Evolutionary conservation across 2,888 invertebrate genomes (phyloP), one percentile per base, ranked within the genome.

Genomic region (Ichneumon xanthorius): DNA sequence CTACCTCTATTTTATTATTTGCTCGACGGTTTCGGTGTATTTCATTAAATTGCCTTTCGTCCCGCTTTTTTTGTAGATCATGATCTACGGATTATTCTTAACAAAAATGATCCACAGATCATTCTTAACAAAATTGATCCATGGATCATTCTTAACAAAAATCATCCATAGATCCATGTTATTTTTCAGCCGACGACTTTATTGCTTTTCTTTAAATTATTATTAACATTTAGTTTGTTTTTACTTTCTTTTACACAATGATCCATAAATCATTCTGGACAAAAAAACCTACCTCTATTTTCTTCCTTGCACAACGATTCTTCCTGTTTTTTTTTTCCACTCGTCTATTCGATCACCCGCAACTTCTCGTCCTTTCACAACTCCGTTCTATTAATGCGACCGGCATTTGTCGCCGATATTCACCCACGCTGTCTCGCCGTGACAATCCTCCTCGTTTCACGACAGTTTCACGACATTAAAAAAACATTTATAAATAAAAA

Each of bases 351-450:
- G 65, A 61, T 75, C 65, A 48, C 67, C 70, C 40, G 65, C 19
- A 48, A 11, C 37, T 48, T 30, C 19, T 22, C 55, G 71, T 45
- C 30, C 37, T 70, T 61, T 82, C 70, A 71, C 72, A 65, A 72
- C 4, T 50, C 22, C 26, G 65, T 63, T 40, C 77, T 61, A 73
- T 63, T 11, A 78, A 33, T 26, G 65, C 63, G 40, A 71, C 63
- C 65, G 77, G 55, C 55, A 53, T 82, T 82, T 77, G 55, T 71
- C 82, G 76, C 53, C 71, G 48, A 76, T 48, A 4, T 76, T 48
- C 61, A 77, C 65, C 67, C 55, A 67, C 48, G 53, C 45, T 65
- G 61, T 71, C 50, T 33, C 65, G 70, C 53, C 11, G 30, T 16
- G 30, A 63, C 7, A 33, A 33, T 33, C 16, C 22, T 22, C 33